A percentile compares a stretch with the other conserved stretches of the same genome.
These are phyloP conservation scores for Mastacembelus armatus DNA, from an alignment of 2,797 vertebrate genomes.

Conservation along the genomic window DNA sequence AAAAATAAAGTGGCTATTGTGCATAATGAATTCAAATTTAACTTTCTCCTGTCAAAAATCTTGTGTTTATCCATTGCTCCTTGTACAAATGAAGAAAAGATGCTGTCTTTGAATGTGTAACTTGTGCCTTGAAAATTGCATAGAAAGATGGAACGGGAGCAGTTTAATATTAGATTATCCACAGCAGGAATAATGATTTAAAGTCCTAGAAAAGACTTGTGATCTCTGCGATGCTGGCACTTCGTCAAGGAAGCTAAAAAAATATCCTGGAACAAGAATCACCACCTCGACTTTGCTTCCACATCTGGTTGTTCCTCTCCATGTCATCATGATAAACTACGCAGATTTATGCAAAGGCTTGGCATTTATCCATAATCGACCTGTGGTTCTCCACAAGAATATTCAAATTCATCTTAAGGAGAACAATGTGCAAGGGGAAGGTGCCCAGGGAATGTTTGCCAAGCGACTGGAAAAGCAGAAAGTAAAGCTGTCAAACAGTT, in stretches of 20 bases:
- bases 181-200: slow-evolving; percentile 48
- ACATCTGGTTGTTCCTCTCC: slow-evolving; percentile 66
- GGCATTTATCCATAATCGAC: slow-evolving; percentile 49
- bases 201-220: slow-evolving; percentile 35
- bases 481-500: slow-evolving; percentile 40
- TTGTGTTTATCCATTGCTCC: neutral
- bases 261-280: slow-evolving; percentile 57
- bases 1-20: no score
- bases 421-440: slow-evolving; percentile 40
- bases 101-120: slow-evolving; percentile 4
- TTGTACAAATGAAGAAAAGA: slow-evolving; percentile 22
- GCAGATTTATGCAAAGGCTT: slow-evolving; percentile 55
- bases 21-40: no score
- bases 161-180: slow-evolving; percentile 37
- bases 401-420: slow-evolving; percentile 39
- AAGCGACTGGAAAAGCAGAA: slow-evolving; percentile 26
- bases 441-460: slow-evolving; percentile 26
- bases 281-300: slow-evolving; percentile 32
- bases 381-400: slow-evolving; percentile 47
- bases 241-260: slow-evolving; percentile 51
- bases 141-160: slow-evolving; percentile 38
- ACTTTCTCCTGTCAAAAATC: no score
- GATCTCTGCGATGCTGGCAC: slow-evolving; percentile 49
- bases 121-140: neutral
- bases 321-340: slow-evolving; percentile 54